Evolutionary conservation across 2,797 vertebrate genomes (phyloP).

Genomic region (Mus caroli): DNA sequence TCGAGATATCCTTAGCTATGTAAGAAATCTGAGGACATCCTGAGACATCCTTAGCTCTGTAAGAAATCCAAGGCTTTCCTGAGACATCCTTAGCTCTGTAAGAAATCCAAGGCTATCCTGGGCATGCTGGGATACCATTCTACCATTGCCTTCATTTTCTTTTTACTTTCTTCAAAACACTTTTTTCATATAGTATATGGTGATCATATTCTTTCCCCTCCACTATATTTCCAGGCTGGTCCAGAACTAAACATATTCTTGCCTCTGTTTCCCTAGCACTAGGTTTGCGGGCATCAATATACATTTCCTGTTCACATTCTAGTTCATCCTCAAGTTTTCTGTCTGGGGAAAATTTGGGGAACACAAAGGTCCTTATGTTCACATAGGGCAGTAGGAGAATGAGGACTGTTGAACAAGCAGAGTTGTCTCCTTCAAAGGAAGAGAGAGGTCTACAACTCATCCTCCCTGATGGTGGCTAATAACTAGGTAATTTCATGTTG

Average conservation of each 20-base stretch:
- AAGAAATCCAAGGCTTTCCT: too few relatives aligned
- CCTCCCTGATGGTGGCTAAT: background rate
- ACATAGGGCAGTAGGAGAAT: background rate
- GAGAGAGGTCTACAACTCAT: background rate
- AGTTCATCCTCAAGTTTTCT: constrained; percentile 20
- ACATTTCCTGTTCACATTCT: background rate
- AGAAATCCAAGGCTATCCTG: background rate
- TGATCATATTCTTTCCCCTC: background rate
- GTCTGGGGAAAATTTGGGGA: background rate
- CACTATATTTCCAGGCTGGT: background rate
- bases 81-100: too few relatives aligned
- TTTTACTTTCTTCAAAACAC: background rate
- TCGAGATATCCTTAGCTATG: background rate
- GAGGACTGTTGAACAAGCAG: background rate
- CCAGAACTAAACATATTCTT: background rate
- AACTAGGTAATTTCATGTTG: background rate
- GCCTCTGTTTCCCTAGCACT: background rate
- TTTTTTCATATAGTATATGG: background rate
- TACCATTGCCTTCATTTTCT: background rate
- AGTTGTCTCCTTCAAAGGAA: background rate
- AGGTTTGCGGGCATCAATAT: background rate
- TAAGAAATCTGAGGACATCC: background rate
- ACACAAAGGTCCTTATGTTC: background rate
- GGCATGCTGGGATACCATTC: background rate
- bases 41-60: too few relatives aligned